Conservation (phyloP, 2,888 invertebrate species). For the Conomelus anceps region DNA sequence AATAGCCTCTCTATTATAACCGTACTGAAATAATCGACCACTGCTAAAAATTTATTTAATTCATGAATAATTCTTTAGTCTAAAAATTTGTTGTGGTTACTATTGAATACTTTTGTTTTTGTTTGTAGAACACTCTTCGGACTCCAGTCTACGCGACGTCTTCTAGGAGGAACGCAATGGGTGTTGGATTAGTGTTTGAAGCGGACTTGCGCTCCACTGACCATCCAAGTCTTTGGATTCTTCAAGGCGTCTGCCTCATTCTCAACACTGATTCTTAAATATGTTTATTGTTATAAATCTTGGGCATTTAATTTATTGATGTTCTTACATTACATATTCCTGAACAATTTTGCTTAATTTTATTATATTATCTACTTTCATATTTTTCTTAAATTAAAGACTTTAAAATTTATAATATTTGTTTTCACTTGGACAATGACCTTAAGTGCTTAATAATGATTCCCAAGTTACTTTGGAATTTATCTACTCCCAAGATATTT, state of each 20-base stretch:
- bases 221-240: conserved; percentile 81
- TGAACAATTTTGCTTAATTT: not conserved
- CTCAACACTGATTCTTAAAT: conserved; percentile 67
- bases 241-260: conserved; percentile 82
- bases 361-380: not conserved
- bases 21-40: too few species aligned
- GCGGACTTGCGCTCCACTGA: conserved; percentile 76
- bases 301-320: not conserved
- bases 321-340: too few species aligned
- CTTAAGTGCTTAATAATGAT: too few species aligned
- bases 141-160: conserved; percentile 91
- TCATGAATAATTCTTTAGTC: too few species aligned
- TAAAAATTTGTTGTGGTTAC: too few species aligned
- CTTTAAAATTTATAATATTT: not conserved
- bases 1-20: too few species aligned
- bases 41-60: too few species aligned
- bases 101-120: not conserved
- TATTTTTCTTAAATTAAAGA: not conserved
- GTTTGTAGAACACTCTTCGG: conserved; percentile 67
- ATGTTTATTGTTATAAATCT: not conserved
- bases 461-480: too few species aligned
- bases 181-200: conserved; percentile 84
- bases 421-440: not conserved
- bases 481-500: too few species aligned
- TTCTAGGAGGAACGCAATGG: conserved; percentile 80